These are phyloP conservation scores for Turritopsis rubra DNA, from an alignment of 30 jellyfish, hydroid and myxozoan genomes.

Conservation along the genomic window DNA sequence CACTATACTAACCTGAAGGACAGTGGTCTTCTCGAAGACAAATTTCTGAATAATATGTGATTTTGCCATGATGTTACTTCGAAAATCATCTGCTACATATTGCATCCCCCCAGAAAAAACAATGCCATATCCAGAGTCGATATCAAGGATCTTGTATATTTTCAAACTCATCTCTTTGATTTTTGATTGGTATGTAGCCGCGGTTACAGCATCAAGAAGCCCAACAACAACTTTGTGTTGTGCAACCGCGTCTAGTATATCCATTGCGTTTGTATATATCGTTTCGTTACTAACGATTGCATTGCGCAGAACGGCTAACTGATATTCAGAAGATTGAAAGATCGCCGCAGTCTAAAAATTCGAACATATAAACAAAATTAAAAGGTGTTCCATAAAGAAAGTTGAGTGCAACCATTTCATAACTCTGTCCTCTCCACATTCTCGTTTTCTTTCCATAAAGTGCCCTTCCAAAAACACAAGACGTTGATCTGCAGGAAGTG, in stretches of 20 bases:
- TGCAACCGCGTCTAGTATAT: neutral
- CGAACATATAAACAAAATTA: neutral
- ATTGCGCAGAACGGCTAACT: conserved; percentile 4
- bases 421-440: too few relatives aligned
- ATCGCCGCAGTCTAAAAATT: conserved; percentile 10
- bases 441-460: too few relatives aligned
- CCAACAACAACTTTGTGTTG: neutral
- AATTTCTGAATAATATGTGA: neutral
- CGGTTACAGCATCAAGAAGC: conserved; percentile 8
- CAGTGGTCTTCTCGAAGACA: neutral
- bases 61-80: neutral
- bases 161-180: conserved; percentile 1
- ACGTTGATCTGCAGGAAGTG: too few relatives aligned
- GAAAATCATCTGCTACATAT: neutral
- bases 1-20: neutral
- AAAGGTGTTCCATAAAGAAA: neutral
- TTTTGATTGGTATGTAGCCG: neutral
- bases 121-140: neutral
- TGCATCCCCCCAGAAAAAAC: conserved; percentile 7
- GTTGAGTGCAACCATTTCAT: too few relatives aligned
- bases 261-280: neutral
- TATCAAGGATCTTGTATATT: neutral
- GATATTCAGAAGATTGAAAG: neutral
- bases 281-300: neutral
- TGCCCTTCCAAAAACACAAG: too few relatives aligned